Conservation (phyloP, 2,888 invertebrate species). For the Drosophila sordidula region DNA sequence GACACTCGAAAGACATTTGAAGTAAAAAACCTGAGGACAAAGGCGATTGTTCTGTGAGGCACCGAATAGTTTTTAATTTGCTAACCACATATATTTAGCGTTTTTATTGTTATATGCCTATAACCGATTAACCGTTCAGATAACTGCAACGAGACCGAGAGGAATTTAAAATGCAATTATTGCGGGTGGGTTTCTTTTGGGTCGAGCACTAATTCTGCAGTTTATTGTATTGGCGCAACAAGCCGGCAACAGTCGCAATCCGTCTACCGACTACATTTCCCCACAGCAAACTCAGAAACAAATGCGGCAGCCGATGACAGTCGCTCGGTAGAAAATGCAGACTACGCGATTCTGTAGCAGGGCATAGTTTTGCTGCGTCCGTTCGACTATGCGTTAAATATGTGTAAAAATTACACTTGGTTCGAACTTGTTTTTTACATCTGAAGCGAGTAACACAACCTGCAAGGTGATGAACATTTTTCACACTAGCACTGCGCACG, state of each 20-base stretch:
- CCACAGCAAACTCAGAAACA: constrained; percentile 37
- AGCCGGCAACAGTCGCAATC: constrained; percentile 51
- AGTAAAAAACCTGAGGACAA: constrained; percentile 22
- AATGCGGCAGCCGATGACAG: constrained; percentile 4
- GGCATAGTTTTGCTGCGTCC: constrained; percentile 44
- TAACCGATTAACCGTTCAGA: neutral
- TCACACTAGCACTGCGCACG: constrained; percentile 12
- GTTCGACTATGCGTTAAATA: constrained; percentile 13
- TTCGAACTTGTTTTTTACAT: constrained; percentile 44
- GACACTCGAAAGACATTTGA: constrained; percentile 57
- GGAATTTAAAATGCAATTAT: constrained; percentile 20
- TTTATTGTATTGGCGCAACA: constrained; percentile 49
- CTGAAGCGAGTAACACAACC: constrained; percentile 20
- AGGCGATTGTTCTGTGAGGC: constrained; percentile 1
- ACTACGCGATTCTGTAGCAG: constrained; percentile 34
- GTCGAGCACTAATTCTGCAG: neutral
- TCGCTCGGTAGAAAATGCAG: constrained; percentile 20
- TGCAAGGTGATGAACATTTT: constrained; percentile 19
- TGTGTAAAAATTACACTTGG: constrained; percentile 38
- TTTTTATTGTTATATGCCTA: constrained; percentile 15
- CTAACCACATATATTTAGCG: constrained; percentile 29
- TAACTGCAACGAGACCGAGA: neutral
- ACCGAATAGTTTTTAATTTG: constrained; percentile 32
- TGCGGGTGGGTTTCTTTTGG: constrained; percentile 2
- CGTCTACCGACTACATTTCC: constrained; percentile 20